Evolutionary conservation across 2,797 vertebrate species (phyloP).

Genomic region (Merluccius polli): DNA sequence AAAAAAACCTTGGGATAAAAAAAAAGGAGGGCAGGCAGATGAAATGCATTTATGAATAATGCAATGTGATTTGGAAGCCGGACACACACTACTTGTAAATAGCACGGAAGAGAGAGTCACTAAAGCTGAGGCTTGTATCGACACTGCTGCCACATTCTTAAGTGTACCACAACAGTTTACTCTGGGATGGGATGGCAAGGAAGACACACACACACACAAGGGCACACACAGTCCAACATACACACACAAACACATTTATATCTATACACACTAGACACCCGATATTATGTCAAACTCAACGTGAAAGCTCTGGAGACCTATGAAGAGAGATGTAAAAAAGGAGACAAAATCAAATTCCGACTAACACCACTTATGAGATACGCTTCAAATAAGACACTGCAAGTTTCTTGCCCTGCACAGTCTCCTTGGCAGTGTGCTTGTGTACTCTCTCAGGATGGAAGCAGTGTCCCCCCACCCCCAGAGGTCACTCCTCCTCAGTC

Average conservation of each 20-base stretch:
- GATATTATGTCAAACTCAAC: slow-evolving; percentile 40
- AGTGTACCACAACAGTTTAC: slow-evolving; percentile 63
- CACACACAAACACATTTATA: slow-evolving; percentile 46
- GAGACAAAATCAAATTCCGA: slow-evolving; percentile 20
- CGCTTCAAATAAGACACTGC: slow-evolving; percentile 57
- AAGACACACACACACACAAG: slow-evolving; percentile 60
- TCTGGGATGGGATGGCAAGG: slow-evolving; percentile 57
- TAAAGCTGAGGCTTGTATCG: slow-evolving; percentile 62
- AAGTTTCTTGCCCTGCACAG: slow-evolving; percentile 55
- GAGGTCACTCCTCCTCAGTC: slow-evolving; percentile 47
- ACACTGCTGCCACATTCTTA: slow-evolving; percentile 65
- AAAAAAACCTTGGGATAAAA: neutral
- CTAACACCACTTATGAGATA: slow-evolving; percentile 39
- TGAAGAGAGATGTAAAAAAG: slow-evolving; percentile 27
- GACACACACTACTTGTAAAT: slow-evolving; percentile 72
- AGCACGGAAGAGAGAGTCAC: slow-evolving; percentile 63
- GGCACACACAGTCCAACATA: slow-evolving; percentile 22
- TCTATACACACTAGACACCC: slow-evolving; percentile 52
- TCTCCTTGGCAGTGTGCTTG: slow-evolving; percentile 41
- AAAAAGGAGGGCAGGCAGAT: slow-evolving; percentile 16
- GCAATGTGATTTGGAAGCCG: slow-evolving; percentile 54
- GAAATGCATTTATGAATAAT: slow-evolving; percentile 42
- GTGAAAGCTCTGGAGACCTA: slow-evolving; percentile 51
- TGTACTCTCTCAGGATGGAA: slow-evolving; percentile 62
- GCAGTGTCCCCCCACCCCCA: slow-evolving; percentile 40